phyloP scores from a whole-genome alignment of 2,888 invertebrate species.

The Zygogramma bicolorata region DNA sequence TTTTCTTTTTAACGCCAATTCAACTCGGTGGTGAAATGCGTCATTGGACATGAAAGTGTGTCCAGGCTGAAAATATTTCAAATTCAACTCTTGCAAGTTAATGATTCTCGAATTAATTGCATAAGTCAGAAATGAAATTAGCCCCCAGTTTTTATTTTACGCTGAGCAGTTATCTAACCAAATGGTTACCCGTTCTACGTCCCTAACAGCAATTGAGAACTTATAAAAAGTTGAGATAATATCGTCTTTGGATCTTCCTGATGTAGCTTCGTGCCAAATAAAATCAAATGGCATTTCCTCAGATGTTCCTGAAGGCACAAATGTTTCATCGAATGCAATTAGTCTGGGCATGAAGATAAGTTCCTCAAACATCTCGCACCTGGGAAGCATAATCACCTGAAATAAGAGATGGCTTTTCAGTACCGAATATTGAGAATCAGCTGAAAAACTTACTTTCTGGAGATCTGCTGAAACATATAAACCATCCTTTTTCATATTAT shows the following conservation, averaged over 20 bases:
- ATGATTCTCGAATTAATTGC: neutral
- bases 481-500: neutral
- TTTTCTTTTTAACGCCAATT: neutral
- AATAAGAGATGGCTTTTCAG: neutral
- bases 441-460: slow-evolving; percentile 17
- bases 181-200: slow-evolving; percentile 20
- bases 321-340: slow-evolving; percentile 30
- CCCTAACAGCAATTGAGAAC: slow-evolving; percentile 25
- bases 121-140: slow-evolving; percentile 30
- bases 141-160: slow-evolving; percentile 35
- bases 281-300: slow-evolving; percentile 22
- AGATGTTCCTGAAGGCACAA: slow-evolving; percentile 26
- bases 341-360: slow-evolving; percentile 33
- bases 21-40: slow-evolving; percentile 31
- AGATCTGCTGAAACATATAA: slow-evolving; percentile 15
- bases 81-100: neutral
- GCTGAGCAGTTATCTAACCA: slow-evolving; percentile 38
- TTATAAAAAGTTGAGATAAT: slow-evolving; percentile 29
- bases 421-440: neutral
- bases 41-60: slow-evolving; percentile 46
- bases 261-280: slow-evolving; percentile 30
- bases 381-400: slow-evolving; percentile 33
- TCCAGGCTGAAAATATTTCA: slow-evolving; percentile 46
- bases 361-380: slow-evolving; percentile 33
- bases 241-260: slow-evolving; percentile 30